These are phyloP conservation scores for Myotis davidii DNA, from an alignment of 2,113 vertebrate genomes.

Conservation along the genomic window DNA sequence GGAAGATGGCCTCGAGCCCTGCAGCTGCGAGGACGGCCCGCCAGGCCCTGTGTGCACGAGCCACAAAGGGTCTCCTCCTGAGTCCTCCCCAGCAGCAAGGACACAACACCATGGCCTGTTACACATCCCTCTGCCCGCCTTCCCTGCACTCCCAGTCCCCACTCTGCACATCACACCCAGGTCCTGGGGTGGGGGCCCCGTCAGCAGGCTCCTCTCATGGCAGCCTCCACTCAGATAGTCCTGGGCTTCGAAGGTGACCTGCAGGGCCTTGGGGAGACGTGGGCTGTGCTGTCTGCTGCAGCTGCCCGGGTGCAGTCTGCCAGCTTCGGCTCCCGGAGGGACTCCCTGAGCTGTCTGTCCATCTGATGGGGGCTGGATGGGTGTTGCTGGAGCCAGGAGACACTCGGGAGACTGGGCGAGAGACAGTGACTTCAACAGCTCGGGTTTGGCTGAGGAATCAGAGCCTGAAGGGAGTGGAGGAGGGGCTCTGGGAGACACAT, in stretches of 20 bases:
- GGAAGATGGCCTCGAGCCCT: too few species aligned
- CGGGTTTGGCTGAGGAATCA: not conserved
- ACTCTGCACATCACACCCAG: accelerated
- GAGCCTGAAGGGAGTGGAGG: not conserved
- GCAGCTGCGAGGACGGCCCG: too few species aligned
- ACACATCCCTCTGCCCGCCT: not conserved
- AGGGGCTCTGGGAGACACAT: not conserved
- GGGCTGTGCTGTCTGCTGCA: not conserved
- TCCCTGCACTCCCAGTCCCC: not conserved
- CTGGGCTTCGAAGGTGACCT: not conserved
- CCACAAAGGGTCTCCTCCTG: not conserved
- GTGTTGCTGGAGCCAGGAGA: not conserved
- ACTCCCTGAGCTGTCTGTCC: too few species aligned
- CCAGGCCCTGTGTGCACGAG: not conserved
- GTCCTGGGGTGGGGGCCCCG: too few species aligned
- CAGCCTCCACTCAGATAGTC: not conserved
- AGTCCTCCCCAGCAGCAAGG: not conserved
- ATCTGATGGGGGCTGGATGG: too few species aligned
- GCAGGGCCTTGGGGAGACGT: not conserved
- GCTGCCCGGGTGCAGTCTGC: too few species aligned
- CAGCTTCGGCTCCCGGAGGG: not conserved
- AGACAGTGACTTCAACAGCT: not conserved
- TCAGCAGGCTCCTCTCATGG: not conserved
- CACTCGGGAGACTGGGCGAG: too few species aligned
- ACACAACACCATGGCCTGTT: not conserved